Percentiles rank a stretch among this genome's conserved stretches.
phyloP scores from a whole-genome alignment of 2,888 invertebrate genomes.

The Diarsia rubi region DNA sequence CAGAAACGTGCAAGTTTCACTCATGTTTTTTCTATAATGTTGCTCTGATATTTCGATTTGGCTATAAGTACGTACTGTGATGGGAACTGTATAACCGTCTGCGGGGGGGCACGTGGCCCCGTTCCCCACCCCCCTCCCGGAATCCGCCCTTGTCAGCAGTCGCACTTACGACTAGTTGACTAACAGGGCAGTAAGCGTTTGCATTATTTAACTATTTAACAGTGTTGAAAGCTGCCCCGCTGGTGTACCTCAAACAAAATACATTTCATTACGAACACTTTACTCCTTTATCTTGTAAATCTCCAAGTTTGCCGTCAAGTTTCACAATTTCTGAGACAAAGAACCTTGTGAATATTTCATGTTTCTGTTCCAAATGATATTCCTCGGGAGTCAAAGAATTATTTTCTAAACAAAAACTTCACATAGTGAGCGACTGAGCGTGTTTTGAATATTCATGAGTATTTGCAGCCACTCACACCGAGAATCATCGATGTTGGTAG shows the following conservation, averaged over 20 bases:
- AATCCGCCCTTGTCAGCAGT: too few species aligned
- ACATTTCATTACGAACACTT: conserved; percentile 76
- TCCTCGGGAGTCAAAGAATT: conserved; percentile 78
- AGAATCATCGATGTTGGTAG: conserved; percentile 60
- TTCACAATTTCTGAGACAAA: conserved; percentile 83
- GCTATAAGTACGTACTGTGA: too few species aligned
- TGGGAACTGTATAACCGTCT: too few species aligned
- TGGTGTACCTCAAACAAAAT: conserved; percentile 68
- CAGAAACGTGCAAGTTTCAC: too few species aligned
- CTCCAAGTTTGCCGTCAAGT: conserved; percentile 80
- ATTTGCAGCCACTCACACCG: conserved; percentile 63
- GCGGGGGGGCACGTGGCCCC: too few species aligned
- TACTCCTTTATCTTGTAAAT: conserved; percentile 85
- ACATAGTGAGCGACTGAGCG: conserved; percentile 58
- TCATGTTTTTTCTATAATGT: too few species aligned
- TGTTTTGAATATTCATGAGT: conserved; percentile 81
- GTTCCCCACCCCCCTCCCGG: too few species aligned
- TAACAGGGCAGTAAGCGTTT: conserved; percentile 15
- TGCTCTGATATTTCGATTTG: too few species aligned
- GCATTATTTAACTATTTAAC: conserved; percentile 59
- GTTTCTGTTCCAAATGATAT: conserved; percentile 79
- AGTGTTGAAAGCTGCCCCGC: conserved; percentile 46
- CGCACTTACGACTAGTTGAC: too few species aligned
- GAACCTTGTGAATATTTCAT: conserved; percentile 85
- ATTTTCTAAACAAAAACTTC: conserved; percentile 80